Evolutionary conservation across 2,888 invertebrate genomes (phyloP), one percentile per base, ranked within the genome.

Genomic region (Pandemis heparana): DNA sequence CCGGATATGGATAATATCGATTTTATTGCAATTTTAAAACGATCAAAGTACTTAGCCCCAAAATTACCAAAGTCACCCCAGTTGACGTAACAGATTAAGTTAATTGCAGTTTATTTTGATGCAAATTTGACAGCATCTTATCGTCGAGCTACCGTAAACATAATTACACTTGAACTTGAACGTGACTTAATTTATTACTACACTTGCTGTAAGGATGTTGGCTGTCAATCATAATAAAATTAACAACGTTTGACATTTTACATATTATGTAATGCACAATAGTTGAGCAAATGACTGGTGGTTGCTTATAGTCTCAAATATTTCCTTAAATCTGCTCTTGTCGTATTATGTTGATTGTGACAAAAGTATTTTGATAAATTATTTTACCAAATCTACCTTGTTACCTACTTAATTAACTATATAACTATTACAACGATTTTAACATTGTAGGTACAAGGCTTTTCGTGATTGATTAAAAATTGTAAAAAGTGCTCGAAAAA

Each of bases 161-260:
- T 60, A 32, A 38, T 60, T 32, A 60, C 14, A 2, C 32, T n/a
- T 38, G 38, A 18, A n/a, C 60, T 60, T 38, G n/a, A 18, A 53
- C 18, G 46, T 16, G 51, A 53, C 51, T 51, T 51, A 51, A 51
- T 51, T 51, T 51, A 51, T 16, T 51, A 51, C 46, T 56, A 23
- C 1, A 18, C 14, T 60, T 38, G 32, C 14, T 23, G n/a, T 48
- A n/a, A 18, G 18, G 1, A 7, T n/a, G 7, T 5, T 14, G 8
- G n/a, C 8, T 38, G n/a, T 60, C 32, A 14, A 60, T 60, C 60
- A 10, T n/a, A n/a, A 38, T 60, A 60, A 60, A 60, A 7, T 38
- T 38, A 38, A 10, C 38, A n/a, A 6, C 14, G 32, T 32, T 60
- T 6, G 14, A 60, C 60, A n/a, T 38, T 38, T 38, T 59, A 59